Base-by-base conservation (phyloP, 92 coral and sea anemone species). In the Porites rus region DNA sequence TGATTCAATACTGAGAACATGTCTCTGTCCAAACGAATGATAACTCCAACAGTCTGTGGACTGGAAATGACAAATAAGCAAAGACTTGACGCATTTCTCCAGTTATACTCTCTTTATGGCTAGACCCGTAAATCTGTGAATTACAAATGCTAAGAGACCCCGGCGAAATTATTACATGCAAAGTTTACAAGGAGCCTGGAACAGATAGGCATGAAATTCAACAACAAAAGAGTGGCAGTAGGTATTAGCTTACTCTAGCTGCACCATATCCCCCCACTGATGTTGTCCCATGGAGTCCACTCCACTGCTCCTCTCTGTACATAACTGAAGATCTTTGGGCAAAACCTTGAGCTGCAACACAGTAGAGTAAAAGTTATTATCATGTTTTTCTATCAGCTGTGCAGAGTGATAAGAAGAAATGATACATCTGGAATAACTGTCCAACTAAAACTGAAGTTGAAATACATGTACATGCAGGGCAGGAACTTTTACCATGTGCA, bases 271-370 rank as follows among this genome's bases (percentile, higher is more conserved):
- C 9, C 99, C 99, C 96, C 94, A 97, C 95, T 97, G 99, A 61
- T 97, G 99, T 65, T 97, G 99, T 2, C 99, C 99, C 96, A 97
- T 88, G 67, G 99, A 93, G 76, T 97, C 99, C 71, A 97, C 99
- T 17, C 99, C 99, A 88, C 99, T 97, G 87, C 99, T 97, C 72
- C 99, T 84, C 51, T 97, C 99, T 0, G 98, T 88, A 83, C 99
- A 97, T 87, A 97, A 81, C 90, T 97, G 99, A 52, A 97, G 96
- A 79, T 97, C 98, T 74, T 97, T 95, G 62, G 98, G 96, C 69
- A 97, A 87, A 53, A 95, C 98, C 84, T 97, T 96, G 58, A 97
- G 93, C 98, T 96, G 84, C 51, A 73, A 53, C 62, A 86, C 21
- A 62, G 43, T 12, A 58, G 24, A 31, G 69, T 19, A 3, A 7